These are phyloP conservation scores for Beris chalybata DNA, from an alignment of 2,888 invertebrate species.

Conservation along the genomic window DNA sequence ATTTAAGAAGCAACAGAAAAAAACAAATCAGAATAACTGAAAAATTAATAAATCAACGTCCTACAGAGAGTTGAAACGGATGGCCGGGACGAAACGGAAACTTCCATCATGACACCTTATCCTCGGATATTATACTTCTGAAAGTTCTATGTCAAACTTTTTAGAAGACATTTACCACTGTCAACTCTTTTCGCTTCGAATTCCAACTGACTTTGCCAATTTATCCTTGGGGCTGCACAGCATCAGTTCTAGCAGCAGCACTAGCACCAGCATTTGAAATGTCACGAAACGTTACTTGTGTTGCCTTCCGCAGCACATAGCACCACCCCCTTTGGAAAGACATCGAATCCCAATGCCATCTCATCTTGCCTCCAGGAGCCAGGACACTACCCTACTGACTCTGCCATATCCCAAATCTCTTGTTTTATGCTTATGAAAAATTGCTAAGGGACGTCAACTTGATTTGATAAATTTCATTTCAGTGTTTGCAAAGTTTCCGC, in stretches of 20 bases:
- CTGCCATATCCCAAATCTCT: constrained; percentile 31
- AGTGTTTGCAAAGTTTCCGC: constrained; percentile 36
- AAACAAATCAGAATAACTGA: constrained; percentile 13
- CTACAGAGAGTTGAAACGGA: background rate
- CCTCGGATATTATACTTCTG: constrained; percentile 22
- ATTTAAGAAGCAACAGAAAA: too few relatives aligned
- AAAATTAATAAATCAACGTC: constrained; percentile 22
- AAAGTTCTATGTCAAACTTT: constrained; percentile 36
- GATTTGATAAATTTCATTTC: constrained; percentile 39
- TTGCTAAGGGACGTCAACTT: constrained; percentile 38
- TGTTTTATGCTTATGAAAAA: constrained; percentile 40
- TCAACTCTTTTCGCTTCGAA: constrained; percentile 35
- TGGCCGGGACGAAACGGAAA: constrained; percentile 17
- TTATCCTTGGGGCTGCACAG: background rate
- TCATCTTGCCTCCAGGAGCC: too few relatives aligned
- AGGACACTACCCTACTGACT: background rate
- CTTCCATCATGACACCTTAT: constrained; percentile 30
- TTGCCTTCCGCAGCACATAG: background rate
- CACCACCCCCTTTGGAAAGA: constrained; percentile 6
- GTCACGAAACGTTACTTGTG: constrained; percentile 14
- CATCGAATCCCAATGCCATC: background rate
- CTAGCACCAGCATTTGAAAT: constrained; percentile 21
- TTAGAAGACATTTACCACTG: constrained; percentile 39
- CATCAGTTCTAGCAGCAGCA: background rate
- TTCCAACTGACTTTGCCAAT: constrained; percentile 11